Evolutionary conservation across 2,797 vertebrate species (phyloP), one percentile per base, ranked within the genome.

Genomic region (Amblyraja radiata): DNA sequence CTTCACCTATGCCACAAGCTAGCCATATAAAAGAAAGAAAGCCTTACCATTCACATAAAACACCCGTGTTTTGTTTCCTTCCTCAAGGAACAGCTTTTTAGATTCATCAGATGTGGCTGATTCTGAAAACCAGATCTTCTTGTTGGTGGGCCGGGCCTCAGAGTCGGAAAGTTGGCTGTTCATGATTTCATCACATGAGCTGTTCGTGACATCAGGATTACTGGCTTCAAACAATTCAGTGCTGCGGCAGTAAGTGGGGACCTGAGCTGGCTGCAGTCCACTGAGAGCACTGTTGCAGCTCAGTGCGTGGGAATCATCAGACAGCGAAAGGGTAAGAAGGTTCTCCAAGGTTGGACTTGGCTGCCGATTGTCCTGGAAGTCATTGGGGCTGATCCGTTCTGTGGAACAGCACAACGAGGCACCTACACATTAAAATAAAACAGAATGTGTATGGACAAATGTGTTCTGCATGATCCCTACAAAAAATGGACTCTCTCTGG

Each of bases 121-220:
- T 32, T 94, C 94, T 1, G 93, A 94, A 79, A 94, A 94, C 86
- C 80, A 94, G 76, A 94, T 93, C 76, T 21, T 93, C 77, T 94
- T 94, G 80, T 92, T 92, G 77, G 58, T 93, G 28, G 86, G 80
- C 54, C 81, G 80, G 10, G 93, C 93, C 92, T 93, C 93, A 0
- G 18, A 18, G 21, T 93, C 39, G 1, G 71, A 28, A 7, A 54
- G 46, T 68, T 92, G 90, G 28, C 73, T 76, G 71, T 16, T 54
- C 36, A 54, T 11, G 13, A 54, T 71, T 28, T 92, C 90, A 25
- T 76, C 23, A 5, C 25, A 21, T 11, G 71, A 32, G 36, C 23
- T 16, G 14, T 71, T 1, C 0, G 39, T 16, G 23, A 46, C 36
- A n/a, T 92, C 36, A 1, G 90, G 90, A 46, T 25, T 65, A 25